Percentiles rank a stretch among this genome's conserved stretches.
Evolutionary conservation across 1,140 invertebrate species (phyloP).

Genomic region (Papilio polyxenes): DNA sequence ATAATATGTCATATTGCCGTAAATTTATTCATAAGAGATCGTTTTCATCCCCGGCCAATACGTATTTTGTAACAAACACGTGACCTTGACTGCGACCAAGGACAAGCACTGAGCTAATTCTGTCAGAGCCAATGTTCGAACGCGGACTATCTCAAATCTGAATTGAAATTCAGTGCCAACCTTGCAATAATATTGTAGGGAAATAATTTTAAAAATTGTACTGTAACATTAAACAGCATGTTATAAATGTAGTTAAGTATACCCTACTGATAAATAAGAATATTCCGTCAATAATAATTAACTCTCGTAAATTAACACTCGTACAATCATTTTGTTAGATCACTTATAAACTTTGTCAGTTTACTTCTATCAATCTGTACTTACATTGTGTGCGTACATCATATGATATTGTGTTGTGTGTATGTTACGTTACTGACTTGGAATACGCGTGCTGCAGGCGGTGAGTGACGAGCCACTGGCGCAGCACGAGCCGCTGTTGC

Average conservation of each 20-base stretch:
- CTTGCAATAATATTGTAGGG: background rate
- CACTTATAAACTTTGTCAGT: too few species aligned
- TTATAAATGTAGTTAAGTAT: background rate
- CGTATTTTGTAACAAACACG: background rate
- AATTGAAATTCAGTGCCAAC: background rate
- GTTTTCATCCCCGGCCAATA: background rate
- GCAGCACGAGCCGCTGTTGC: slow-evolving; percentile 89
- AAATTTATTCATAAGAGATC: too few species aligned
- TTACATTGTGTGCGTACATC: background rate
- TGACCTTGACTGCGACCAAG: background rate
- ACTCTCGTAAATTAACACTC: too few species aligned
- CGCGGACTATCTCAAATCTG: background rate
- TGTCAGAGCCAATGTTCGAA: background rate
- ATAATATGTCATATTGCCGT: too few species aligned
- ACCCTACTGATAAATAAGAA: too few species aligned
- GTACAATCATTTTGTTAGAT: too few species aligned
- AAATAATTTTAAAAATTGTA: background rate
- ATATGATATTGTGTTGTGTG: background rate
- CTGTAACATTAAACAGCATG: background rate
- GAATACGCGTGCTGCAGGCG: slow-evolving; percentile 88
- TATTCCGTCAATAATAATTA: too few species aligned
- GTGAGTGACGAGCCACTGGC: slow-evolving; percentile 89
- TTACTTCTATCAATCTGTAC: background rate
- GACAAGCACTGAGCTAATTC: slow-evolving; percentile 1
- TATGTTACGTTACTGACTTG: slow-evolving; percentile 77